phyloP scores from a whole-genome alignment of 1,140 invertebrate species.

The Callitettix versicolor region DNA sequence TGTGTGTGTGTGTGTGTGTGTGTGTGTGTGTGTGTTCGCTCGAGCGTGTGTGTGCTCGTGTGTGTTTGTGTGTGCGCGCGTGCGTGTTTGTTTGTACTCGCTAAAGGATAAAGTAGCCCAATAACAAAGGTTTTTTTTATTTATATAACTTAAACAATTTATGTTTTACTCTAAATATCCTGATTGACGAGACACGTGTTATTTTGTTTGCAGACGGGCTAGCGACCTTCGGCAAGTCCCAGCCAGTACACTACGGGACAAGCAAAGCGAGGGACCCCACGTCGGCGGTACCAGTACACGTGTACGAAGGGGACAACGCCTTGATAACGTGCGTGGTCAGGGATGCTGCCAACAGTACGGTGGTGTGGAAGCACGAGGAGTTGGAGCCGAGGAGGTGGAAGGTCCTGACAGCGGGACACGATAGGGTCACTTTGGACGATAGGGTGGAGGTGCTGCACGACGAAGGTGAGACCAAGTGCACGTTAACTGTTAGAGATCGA shows the following conservation, averaged over 20 bases:
- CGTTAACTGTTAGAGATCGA: background rate
- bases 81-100: too few relatives aligned
- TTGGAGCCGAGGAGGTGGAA: slow-evolving; percentile 36
- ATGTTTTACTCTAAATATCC: too few relatives aligned
- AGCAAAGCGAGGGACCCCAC: slow-evolving; percentile 6
- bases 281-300: slow-evolving; percentile 31
- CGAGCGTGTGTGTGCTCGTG: too few relatives aligned
- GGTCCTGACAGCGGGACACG: slow-evolving; percentile 61
- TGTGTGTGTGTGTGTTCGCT: too few relatives aligned
- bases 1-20: too few relatives aligned
- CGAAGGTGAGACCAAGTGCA: slow-evolving; percentile 38
- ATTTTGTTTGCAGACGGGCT: background rate
- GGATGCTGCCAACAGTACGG: slow-evolving; percentile 50
- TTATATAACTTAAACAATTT: too few relatives aligned
- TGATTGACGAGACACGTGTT: too few relatives aligned
- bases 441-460: slow-evolving; percentile 61
- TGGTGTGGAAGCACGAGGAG: slow-evolving; percentile 58
- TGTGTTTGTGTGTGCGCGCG: too few relatives aligned
- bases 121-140: too few relatives aligned
- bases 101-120: too few relatives aligned
- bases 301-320: slow-evolving; percentile 58
- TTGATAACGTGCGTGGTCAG: slow-evolving; percentile 64
- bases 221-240: background rate
- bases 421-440: slow-evolving; percentile 56
- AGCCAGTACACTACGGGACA: slow-evolving; percentile 5